phyloP scores from a whole-genome alignment of 2,113 vertebrate genomes.

The Ramphastos sulfuratus region DNA sequence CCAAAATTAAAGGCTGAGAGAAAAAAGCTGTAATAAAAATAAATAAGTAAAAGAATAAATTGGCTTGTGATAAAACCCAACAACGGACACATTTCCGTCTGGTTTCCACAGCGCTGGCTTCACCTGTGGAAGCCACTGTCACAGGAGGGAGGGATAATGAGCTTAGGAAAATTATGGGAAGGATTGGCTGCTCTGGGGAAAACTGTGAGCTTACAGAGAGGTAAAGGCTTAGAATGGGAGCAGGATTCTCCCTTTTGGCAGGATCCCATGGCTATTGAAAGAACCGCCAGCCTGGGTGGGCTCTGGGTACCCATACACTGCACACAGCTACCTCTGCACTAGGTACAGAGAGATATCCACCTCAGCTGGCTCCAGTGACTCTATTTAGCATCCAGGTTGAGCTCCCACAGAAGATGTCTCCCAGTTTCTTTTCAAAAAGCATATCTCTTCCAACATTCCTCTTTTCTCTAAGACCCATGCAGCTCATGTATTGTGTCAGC shows the following conservation, averaged over 20 bases:
- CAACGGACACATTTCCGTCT: neutral
- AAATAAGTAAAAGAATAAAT: neutral
- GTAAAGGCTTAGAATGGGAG: neutral
- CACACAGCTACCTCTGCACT: neutral
- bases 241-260: neutral
- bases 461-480: neutral
- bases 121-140: neutral
- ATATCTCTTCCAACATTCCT: neutral
- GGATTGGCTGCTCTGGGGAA: neutral
- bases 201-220: neutral
- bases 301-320: neutral
- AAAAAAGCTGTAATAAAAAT: neutral
- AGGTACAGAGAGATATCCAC: fast-evolving
- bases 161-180: neutral
- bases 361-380: neutral
- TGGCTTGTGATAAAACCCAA: neutral
- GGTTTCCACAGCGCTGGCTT: neutral
- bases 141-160: neutral
- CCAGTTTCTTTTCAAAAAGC: neutral
- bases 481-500: neutral
- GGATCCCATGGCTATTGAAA: neutral
- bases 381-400: neutral
- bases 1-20: conserved; percentile 7
- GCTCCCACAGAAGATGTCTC: neutral
- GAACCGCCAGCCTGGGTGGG: neutral